These are phyloP conservation scores for Lydus trimaculatus DNA, from an alignment of 2,888 invertebrate genomes.

Conservation along the genomic window DNA sequence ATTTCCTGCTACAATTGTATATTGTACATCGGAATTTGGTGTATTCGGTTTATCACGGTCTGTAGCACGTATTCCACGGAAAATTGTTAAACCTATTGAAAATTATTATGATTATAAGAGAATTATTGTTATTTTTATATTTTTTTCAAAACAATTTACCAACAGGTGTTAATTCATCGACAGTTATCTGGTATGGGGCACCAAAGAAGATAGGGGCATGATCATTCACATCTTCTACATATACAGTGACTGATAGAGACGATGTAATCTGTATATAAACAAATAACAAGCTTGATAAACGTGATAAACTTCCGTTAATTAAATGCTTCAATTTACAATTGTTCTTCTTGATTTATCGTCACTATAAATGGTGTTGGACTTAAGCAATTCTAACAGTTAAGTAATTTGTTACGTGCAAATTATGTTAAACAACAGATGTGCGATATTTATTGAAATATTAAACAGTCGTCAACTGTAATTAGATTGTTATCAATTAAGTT, in stretches of 20 bases:
- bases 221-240: constrained; percentile 89
- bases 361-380: too few relatives aligned
- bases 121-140: neutral
- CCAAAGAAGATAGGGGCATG: constrained; percentile 80
- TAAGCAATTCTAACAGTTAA: neutral
- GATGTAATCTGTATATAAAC: constrained; percentile 73
- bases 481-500: too few relatives aligned
- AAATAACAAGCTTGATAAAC: too few relatives aligned
- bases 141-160: constrained; percentile 61
- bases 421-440: neutral
- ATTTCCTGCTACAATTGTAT: constrained; percentile 77
- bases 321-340: too few relatives aligned
- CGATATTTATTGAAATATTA: neutral
- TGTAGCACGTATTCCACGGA: constrained; percentile 79
- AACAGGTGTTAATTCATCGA: constrained; percentile 81
- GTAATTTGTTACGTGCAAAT: neutral
- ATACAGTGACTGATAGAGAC: constrained; percentile 84
- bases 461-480: neutral
- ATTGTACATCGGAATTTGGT: constrained; percentile 86
- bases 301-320: too few relatives aligned
- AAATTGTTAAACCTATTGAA: constrained; percentile 77
- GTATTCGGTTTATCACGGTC: constrained; percentile 89
- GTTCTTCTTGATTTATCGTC: too few relatives aligned
- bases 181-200: constrained; percentile 79
- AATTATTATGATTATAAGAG: neutral